These are phyloP conservation scores for Chymomyza caudatula DNA, from an alignment of 2,888 invertebrate species.

Conservation along the genomic window DNA sequence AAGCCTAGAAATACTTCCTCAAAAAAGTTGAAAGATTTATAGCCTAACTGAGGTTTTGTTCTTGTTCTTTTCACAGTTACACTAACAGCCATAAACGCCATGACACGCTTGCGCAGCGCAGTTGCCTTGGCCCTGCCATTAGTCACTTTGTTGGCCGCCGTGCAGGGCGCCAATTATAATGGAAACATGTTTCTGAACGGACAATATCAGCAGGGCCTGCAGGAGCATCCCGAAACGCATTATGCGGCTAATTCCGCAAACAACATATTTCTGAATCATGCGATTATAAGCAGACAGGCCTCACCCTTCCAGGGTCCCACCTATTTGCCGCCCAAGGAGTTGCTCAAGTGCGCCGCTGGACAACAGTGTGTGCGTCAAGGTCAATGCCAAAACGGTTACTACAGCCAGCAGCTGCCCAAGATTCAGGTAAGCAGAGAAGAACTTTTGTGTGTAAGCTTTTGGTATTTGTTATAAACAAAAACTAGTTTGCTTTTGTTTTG, in stretches of 20 bases:
- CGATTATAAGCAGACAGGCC: constrained; percentile 75
- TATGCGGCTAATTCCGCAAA: constrained; percentile 59
- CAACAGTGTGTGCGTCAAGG: constrained; percentile 74
- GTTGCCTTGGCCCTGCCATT: constrained; percentile 47
- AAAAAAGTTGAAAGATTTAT: background rate
- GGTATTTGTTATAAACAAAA: background rate
- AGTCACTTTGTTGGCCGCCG: constrained; percentile 35
- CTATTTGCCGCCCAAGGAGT: constrained; percentile 72
- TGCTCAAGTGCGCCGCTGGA: constrained; percentile 68
- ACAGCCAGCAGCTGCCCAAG: constrained; percentile 61
- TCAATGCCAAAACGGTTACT: constrained; percentile 70
- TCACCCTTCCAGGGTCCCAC: constrained; percentile 72
- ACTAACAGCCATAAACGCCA: constrained; percentile 21
- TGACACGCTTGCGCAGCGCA: constrained; percentile 57
- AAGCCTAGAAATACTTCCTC: background rate
- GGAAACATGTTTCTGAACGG: constrained; percentile 75
- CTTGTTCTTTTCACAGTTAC: background rate
- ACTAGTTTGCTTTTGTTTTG: background rate
- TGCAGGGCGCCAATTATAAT: constrained; percentile 53
- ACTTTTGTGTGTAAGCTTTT: background rate
- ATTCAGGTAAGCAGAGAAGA: constrained; percentile 64
- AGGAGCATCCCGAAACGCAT: constrained; percentile 56
- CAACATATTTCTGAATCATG: constrained; percentile 74
- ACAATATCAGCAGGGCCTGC: constrained; percentile 72
- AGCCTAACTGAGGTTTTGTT: background rate